These are phyloP conservation scores for Oxyteleia sp. DNA, from an alignment of 2,888 invertebrate species.

Conservation along the genomic window DNA sequence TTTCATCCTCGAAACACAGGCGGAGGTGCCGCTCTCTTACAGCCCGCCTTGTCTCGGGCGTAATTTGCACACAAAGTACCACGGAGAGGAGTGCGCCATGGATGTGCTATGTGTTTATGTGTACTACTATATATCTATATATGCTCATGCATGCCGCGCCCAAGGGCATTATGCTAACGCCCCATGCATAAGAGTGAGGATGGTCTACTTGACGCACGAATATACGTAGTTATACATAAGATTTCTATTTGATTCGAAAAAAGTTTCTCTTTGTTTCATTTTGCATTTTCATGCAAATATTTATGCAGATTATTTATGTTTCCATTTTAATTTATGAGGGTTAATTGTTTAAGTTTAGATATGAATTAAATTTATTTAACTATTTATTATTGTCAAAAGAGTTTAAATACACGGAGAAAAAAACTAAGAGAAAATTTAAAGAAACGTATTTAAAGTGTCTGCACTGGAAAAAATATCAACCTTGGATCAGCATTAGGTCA, in stretches of 20 bases:
- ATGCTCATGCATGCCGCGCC: conserved; percentile 74
- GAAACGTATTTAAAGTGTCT: no score
- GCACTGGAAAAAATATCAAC: no score
- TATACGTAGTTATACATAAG: conserved; percentile 57
- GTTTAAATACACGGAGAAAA: no score
- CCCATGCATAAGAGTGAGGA: conserved; percentile 77
- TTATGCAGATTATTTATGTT: no score
- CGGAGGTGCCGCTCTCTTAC: conserved; percentile 76
- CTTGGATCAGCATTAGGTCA: no score
- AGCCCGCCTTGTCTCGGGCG: conserved; percentile 82
- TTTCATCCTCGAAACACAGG: conserved; percentile 79
- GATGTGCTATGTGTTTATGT: conserved; percentile 72
- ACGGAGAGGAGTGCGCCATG: conserved; percentile 77
- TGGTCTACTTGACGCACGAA: conserved; percentile 64
- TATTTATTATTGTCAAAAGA: no score
- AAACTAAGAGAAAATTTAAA: no score
- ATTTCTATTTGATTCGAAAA: conserved; percentile 56
- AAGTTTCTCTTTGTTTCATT: conserved; percentile 29
- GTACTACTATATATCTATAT: conserved; percentile 68
- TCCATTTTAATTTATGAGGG: no score
- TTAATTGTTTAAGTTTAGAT: no score
- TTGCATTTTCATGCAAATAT: conserved; percentile 7
- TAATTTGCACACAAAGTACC: conserved; percentile 87
- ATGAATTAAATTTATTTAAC: conserved; percentile 1
- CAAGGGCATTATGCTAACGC: conserved; percentile 85